Conservation (phyloP, 2,888 invertebrate species). For the Seira musarum region DNA sequence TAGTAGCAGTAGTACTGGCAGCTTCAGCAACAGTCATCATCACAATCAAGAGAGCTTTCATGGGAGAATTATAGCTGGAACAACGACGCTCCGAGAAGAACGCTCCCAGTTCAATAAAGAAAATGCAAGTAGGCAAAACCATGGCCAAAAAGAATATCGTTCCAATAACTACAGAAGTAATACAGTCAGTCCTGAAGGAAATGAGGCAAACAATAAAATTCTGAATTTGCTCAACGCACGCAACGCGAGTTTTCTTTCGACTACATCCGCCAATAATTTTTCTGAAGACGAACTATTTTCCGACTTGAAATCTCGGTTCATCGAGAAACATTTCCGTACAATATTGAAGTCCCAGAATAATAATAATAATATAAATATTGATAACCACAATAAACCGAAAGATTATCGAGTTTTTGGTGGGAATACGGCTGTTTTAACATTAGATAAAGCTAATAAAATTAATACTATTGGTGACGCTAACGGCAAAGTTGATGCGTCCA, state of each 20-base stretch:
- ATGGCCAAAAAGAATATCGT: not conserved
- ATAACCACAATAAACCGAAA: too few relatives aligned
- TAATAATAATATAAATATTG: not conserved
- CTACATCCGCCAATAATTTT: constrained; percentile 1
- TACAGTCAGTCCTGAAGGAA: not conserved
- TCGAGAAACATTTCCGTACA: constrained; percentile 50
- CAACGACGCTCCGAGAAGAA: constrained; percentile 32
- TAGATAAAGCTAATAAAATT: too few relatives aligned
- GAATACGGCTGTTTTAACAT: too few relatives aligned
- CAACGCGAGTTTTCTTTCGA: constrained; percentile 33
- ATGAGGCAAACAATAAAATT: constrained; percentile 27
- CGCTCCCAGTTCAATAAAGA: not conserved
- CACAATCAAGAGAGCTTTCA: not conserved
- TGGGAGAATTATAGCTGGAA: constrained; percentile 22
- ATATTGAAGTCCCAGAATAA: constrained; percentile 39
- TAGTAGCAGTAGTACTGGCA: not conserved
- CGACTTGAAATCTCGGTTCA: constrained; percentile 44
- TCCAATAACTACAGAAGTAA: not conserved
- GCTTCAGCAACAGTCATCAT: constrained; percentile 13
- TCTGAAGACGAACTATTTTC: constrained; percentile 40
- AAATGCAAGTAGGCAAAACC: not conserved
- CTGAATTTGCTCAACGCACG: constrained; percentile 44
- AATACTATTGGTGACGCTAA: too few relatives aligned
- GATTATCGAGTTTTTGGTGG: too few relatives aligned
- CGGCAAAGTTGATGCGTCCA: too few relatives aligned